Percentiles rank a stretch among this genome's conserved stretches.
Evolutionary conservation across 2,113 vertebrate genomes (phyloP).

Genomic region (Propithecus coquereli): DNA sequence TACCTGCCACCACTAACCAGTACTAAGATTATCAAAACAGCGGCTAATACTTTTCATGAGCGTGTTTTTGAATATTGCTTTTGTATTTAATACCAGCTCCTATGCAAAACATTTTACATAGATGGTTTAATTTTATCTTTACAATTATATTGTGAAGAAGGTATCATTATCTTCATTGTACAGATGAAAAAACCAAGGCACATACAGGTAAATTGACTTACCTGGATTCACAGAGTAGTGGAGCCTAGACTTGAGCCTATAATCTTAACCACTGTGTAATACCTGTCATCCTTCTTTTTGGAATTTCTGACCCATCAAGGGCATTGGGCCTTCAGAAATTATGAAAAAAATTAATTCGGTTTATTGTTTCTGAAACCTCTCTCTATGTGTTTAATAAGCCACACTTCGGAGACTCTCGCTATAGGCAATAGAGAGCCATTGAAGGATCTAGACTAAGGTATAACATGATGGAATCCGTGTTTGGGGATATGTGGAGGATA

Average conservation of each 20-base stretch:
- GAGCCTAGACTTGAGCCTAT: background rate
- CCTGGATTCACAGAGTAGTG: background rate
- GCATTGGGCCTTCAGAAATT: background rate
- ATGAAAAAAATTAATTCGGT: constrained; percentile 3
- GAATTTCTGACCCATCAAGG: background rate
- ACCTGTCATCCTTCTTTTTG: background rate
- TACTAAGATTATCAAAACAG: background rate
- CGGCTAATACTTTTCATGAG: background rate
- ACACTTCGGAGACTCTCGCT: background rate
- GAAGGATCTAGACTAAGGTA: background rate
- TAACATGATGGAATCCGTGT: background rate
- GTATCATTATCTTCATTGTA: background rate
- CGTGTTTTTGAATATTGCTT: background rate
- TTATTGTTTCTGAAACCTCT: background rate
- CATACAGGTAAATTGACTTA: background rate
- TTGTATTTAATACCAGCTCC: background rate
- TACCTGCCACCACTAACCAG: background rate
- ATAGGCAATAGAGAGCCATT: background rate
- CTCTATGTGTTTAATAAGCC: background rate
- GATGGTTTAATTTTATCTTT: background rate
- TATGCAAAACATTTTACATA: background rate
- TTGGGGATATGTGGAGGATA: background rate
- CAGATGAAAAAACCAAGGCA: background rate
- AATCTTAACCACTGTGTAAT: background rate
- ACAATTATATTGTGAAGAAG: background rate